Percentiles rank a stretch among this genome's conserved stretches.
These are phyloP conservation scores for Sitta carolinensis DNA, from an alignment of 2,797 vertebrate species.

Conservation along the genomic window DNA sequence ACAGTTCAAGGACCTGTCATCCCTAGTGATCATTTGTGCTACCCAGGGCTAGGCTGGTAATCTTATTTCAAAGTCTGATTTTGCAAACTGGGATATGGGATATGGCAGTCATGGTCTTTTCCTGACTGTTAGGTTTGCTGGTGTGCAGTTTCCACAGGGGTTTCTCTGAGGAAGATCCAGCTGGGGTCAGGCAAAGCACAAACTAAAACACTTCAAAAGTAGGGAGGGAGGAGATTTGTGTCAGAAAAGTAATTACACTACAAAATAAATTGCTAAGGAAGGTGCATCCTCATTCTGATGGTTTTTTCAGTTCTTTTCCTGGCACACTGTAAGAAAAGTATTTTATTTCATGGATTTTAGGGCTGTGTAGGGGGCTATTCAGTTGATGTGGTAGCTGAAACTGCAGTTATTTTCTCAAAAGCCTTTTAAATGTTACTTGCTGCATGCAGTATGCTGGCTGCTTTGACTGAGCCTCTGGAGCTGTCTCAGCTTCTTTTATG, in stretches of 20 bases:
- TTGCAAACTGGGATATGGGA: not conserved
- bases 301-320: not conserved
- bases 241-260: not conserved
- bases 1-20: not conserved
- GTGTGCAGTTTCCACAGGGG: not conserved
- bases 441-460: not conserved
- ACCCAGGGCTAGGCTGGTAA: not conserved
- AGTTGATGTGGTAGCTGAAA: slow-evolving; percentile 2
- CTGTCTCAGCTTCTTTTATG: not conserved
- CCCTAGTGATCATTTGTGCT: not conserved
- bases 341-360: slow-evolving; percentile 8
- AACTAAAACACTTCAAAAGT: not conserved
- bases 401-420: slow-evolving; percentile 50
- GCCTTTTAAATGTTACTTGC: slow-evolving; percentile 18
- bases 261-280: not conserved
- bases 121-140: not conserved
- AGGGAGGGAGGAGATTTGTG: not conserved
- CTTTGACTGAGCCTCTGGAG: not conserved
- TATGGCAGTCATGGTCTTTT: not conserved
- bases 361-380: not conserved
- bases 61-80: not conserved
- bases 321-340: not conserved
- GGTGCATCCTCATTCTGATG: not conserved
- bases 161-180: not conserved
- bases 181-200: not conserved